These are phyloP conservation scores for Corvus moneduloides DNA, from an alignment of 2,113 vertebrate genomes.

Conservation along the genomic window DNA sequence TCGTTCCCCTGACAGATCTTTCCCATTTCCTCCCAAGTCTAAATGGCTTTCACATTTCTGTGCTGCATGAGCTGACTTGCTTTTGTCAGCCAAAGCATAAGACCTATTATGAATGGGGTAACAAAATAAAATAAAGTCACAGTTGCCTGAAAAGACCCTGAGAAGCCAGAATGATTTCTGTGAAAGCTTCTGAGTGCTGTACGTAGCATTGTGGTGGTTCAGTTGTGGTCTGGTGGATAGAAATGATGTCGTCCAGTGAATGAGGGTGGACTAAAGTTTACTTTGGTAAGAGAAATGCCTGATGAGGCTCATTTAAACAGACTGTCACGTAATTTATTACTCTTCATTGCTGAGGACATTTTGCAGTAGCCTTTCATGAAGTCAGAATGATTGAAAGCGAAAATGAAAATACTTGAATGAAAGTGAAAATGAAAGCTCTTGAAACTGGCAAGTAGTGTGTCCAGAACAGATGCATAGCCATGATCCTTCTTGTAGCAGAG, in stretches of 20 bases:
- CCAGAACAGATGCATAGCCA: fast-evolving
- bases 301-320: neutral
- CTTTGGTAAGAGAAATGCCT: neutral
- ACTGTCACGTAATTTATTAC: neutral
- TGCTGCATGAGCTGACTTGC: neutral
- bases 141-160: neutral
- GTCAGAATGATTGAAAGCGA: neutral
- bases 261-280: neutral
- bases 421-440: neutral
- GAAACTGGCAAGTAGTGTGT: neutral
- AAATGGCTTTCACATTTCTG: neutral
- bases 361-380: neutral
- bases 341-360: neutral
- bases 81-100: neutral
- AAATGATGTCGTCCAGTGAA: neutral
- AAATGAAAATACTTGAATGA: neutral
- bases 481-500: neutral
- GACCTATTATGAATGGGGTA: neutral
- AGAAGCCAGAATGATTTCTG: neutral
- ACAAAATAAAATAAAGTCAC: neutral
- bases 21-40: neutral
- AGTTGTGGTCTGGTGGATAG: neutral
- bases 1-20: neutral
- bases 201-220: neutral
- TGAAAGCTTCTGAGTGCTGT: neutral